These are phyloP conservation scores for Drosophila neonasuta DNA, from an alignment of 2,888 invertebrate genomes.

Conservation along the genomic window DNA sequence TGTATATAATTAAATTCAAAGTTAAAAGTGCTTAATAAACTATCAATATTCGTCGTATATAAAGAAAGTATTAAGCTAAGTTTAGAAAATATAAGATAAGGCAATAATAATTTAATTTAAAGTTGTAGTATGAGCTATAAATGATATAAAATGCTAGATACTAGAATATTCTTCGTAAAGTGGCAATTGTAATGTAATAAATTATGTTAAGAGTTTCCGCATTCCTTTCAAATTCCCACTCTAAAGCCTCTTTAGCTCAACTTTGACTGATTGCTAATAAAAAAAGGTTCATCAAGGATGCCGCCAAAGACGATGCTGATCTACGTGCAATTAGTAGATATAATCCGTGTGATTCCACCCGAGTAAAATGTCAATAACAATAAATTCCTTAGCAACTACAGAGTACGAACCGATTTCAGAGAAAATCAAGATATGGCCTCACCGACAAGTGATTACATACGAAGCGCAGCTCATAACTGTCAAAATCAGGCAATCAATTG, in stretches of 20 bases:
- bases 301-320: slow-evolving; percentile 43
- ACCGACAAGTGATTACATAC: slow-evolving; percentile 43
- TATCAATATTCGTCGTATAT: too few relatives aligned
- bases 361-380: slow-evolving; percentile 74
- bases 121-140: too few relatives aligned
- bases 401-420: slow-evolving; percentile 23
- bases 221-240: neutral
- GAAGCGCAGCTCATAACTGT: slow-evolving; percentile 71
- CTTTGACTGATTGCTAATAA: slow-evolving; percentile 35
- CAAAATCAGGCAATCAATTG: slow-evolving; percentile 68
- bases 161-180: neutral
- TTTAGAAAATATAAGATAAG: too few relatives aligned
- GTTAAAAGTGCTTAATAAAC: too few relatives aligned
- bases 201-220: neutral
- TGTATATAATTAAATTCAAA: too few relatives aligned
- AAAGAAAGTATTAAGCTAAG: too few relatives aligned
- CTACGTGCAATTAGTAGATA: slow-evolving; percentile 65
- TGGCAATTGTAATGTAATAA: neutral
- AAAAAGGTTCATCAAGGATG: slow-evolving; percentile 44
- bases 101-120: too few relatives aligned
- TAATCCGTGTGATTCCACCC: slow-evolving; percentile 75
- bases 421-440: slow-evolving; percentile 58
- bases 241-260: neutral
- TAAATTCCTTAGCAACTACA: slow-evolving; percentile 62
- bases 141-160: too few relatives aligned